Conservation (phyloP, 2,888 invertebrate genomes). For the Melinopterus prodromus region DNA sequence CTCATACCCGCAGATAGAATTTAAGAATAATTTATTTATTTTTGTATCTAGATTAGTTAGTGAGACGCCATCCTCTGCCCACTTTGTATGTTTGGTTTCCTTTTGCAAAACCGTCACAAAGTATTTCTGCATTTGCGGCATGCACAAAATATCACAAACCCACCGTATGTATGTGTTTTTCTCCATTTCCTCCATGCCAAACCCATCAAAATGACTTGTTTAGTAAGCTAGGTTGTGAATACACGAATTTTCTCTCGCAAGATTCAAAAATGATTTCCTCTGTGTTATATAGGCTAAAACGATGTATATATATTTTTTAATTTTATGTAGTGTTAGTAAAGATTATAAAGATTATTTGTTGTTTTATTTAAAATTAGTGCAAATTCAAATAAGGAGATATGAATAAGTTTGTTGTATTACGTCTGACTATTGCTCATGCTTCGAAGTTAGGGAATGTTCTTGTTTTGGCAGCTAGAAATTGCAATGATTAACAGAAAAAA, state of each 20-base stretch:
- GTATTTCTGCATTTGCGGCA: neutral
- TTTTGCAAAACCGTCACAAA: neutral
- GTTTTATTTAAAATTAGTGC: conserved; percentile 4
- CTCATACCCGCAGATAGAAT: conserved; percentile 10
- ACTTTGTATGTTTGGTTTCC: neutral
- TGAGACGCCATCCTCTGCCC: neutral
- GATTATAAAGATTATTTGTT: conserved; percentile 24
- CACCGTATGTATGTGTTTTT: neutral
- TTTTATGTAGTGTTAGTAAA: conserved; percentile 33
- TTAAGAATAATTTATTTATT: conserved; percentile 26
- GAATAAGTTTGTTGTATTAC: too few species aligned
- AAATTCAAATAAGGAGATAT: too few species aligned
- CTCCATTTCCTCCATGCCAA: neutral
- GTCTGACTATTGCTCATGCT: too few species aligned
- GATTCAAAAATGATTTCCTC: conserved; percentile 28
- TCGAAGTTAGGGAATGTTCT: too few species aligned
- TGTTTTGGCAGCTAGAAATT: too few species aligned
- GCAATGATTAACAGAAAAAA: too few species aligned
- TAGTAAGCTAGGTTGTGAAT: neutral
- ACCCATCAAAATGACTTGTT: neutral
- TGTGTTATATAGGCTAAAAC: conserved; percentile 26
- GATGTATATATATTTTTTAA: conserved; percentile 33
- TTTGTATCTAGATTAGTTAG: conserved; percentile 23
- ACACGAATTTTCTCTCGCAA: conserved; percentile 21
- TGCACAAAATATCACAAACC: neutral